Percentiles rank a stretch among this genome's conserved stretches.
These are phyloP conservation scores for Capromys pilorides DNA, from an alignment of 2,797 vertebrate species.

Conservation along the genomic window DNA sequence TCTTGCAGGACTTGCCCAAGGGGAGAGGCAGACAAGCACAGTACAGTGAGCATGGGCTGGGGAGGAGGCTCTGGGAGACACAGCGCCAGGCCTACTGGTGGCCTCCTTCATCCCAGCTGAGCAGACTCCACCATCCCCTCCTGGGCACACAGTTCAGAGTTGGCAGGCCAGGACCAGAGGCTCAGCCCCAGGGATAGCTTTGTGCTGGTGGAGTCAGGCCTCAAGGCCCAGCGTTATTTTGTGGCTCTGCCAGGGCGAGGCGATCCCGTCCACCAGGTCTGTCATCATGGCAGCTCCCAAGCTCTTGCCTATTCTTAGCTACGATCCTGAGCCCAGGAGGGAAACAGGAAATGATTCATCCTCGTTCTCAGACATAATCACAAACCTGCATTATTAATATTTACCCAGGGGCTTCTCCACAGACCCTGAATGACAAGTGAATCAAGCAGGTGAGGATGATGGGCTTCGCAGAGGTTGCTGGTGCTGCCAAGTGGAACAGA, in stretches of 20 bases:
- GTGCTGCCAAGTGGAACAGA: slow-evolving; percentile 45
- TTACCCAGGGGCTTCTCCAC: slow-evolving; percentile 46
- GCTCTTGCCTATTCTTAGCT: slow-evolving; percentile 51
- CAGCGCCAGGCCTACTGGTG: neutral
- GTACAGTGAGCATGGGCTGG: accelerated
- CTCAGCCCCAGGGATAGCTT: neutral
- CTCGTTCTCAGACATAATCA: slow-evolving; percentile 76
- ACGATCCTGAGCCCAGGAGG: neutral
- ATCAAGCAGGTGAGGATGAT: neutral
- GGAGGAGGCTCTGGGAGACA: neutral
- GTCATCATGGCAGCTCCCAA: neutral
- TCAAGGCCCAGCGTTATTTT: neutral
- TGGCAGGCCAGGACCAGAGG: neutral
- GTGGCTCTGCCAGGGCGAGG: neutral
- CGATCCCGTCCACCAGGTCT: neutral
- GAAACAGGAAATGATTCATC: slow-evolving; percentile 69
- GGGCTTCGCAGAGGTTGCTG: neutral
- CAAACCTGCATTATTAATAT: slow-evolving; percentile 63
- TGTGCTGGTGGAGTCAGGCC: neutral
- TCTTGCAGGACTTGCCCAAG: neutral
- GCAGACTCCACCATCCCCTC: accelerated
- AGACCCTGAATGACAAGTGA: neutral
- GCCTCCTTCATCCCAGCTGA: neutral
- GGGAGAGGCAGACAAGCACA: neutral
- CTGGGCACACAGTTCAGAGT: accelerated